These are phyloP conservation scores for Myathropa florea DNA, from an alignment of 2,888 invertebrate genomes.

Conservation along the genomic window DNA sequence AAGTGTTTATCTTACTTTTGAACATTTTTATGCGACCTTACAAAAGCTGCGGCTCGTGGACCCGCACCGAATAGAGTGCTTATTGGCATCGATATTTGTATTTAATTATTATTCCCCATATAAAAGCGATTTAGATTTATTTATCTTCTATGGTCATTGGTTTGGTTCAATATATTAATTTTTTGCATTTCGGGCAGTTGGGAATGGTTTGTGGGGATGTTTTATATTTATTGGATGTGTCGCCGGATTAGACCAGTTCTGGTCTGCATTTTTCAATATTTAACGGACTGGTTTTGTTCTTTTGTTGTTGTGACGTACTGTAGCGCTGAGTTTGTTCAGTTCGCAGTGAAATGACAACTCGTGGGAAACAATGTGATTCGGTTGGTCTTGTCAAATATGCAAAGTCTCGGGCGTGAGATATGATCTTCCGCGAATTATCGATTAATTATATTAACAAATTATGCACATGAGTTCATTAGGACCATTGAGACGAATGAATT, in stretches of 20 bases:
- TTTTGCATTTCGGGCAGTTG: conserved; percentile 29
- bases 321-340: background rate
- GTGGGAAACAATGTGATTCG: conserved; percentile 47
- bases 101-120: conserved; percentile 65
- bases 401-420: conserved; percentile 52
- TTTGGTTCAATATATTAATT: conserved; percentile 56
- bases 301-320: background rate
- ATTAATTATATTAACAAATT: conserved; percentile 46
- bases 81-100: conserved; percentile 60
- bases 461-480: conserved; percentile 38
- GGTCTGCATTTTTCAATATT: conserved; percentile 50
- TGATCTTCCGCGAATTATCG: conserved; percentile 51
- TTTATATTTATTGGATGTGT: conserved; percentile 60
- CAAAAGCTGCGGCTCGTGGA: conserved; percentile 19
- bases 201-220: conserved; percentile 46
- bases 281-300: conserved; percentile 24
- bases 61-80: conserved; percentile 57
- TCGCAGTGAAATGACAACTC: conserved; percentile 41
- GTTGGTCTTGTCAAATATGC: conserved; percentile 32
- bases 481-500: conserved; percentile 10
- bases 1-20: conserved; percentile 44
- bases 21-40: conserved; percentile 51
- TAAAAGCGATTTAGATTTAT: conserved; percentile 58
- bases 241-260: conserved; percentile 45
- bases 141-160: conserved; percentile 60